These are phyloP conservation scores for Triplophysa bombifrons DNA, from an alignment of 2,797 vertebrate species.

Conservation along the genomic window DNA sequence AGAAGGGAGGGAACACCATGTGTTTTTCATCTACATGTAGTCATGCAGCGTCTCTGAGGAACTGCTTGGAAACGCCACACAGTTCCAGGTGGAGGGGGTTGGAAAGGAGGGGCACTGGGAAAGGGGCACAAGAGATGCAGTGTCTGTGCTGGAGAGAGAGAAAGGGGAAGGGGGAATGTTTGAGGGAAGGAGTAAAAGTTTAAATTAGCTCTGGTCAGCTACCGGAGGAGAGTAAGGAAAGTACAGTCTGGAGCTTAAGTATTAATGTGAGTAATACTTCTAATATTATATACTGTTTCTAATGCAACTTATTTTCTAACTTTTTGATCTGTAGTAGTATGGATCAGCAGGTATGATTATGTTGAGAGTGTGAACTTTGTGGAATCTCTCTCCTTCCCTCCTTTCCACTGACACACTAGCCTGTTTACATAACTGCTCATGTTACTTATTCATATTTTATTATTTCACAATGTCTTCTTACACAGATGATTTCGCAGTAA, in stretches of 20 bases:
- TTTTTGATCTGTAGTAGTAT: constrained; percentile 3
- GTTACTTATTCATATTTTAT: background rate
- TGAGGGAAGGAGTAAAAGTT: constrained; percentile 78
- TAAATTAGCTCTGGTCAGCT: constrained; percentile 77
- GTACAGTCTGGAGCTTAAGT: constrained; percentile 45
- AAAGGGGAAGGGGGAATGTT: constrained; percentile 72
- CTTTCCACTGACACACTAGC: background rate
- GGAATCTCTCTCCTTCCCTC: constrained; percentile 7
- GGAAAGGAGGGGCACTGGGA: constrained; percentile 57
- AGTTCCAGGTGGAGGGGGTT: constrained; percentile 75
- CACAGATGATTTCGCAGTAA: background rate
- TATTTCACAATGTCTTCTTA: background rate
- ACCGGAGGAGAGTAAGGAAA: constrained; percentile 51
- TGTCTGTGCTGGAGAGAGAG: constrained; percentile 79
- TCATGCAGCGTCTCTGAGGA: constrained; percentile 74
- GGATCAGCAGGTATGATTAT: background rate
- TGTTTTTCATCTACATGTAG: constrained; percentile 81
- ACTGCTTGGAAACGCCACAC: constrained; percentile 71
- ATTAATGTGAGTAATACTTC: constrained; percentile 52
- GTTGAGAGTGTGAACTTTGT: constrained; percentile 12
- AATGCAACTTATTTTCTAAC: background rate
- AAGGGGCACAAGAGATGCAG: constrained; percentile 80
- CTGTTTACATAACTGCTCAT: constrained; percentile 31
- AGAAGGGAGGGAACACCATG: constrained; percentile 66
- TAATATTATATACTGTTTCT: constrained; percentile 5